Evolutionary conservation across 2,113 vertebrate genomes (phyloP), one percentile per base, ranked within the genome.

Genomic region (Macquaria australasica): DNA sequence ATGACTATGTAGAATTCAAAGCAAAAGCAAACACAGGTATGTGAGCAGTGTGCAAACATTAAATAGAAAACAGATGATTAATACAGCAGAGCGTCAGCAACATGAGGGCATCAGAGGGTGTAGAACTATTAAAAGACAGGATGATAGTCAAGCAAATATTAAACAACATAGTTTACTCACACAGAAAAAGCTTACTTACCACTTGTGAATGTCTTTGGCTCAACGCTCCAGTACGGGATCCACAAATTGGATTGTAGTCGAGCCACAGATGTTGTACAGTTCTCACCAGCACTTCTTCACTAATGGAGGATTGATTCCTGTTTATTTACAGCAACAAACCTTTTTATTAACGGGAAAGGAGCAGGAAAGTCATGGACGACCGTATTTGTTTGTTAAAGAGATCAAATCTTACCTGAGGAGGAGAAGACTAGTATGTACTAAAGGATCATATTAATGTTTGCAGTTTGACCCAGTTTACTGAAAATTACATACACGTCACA

Each of bases 21-120:
- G 37, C 9, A 45, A 72, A 62, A 72, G 43, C 55, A 84, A 72
- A 79, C 55, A 51, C 23, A 43, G 58, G 73, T 74, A 28, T 66
- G n/a, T 81, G 11, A 71, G 11, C 69, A 25, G 21, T 77, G 23
- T 82, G 25, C 25, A 73, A 76, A 85, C 56, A 39, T 48, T 45
- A 55, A 59, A 71, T 83, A 83, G 41, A 59, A 56, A 64, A 64
- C 21, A 34, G 23, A 73, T 73, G 59, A 64, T 72, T 79, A 56
- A 45, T 64, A 34, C 48, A 64, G 37, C 43, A 62, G 59, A 37
- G 41, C 12, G 9, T 53, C 31, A 4, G 50, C 74, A 71, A 43
- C 62, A 70, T 8, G 15, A 70, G 53, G 39, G 21, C 62, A 0
- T 50, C 6, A 31, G 37, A 67, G 59, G 31, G 8, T 4, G 0